Evolutionary conservation across 2,888 invertebrate genomes (phyloP), one percentile per base, ranked within the genome.

Genomic region (Antheraea yamamai): DNA sequence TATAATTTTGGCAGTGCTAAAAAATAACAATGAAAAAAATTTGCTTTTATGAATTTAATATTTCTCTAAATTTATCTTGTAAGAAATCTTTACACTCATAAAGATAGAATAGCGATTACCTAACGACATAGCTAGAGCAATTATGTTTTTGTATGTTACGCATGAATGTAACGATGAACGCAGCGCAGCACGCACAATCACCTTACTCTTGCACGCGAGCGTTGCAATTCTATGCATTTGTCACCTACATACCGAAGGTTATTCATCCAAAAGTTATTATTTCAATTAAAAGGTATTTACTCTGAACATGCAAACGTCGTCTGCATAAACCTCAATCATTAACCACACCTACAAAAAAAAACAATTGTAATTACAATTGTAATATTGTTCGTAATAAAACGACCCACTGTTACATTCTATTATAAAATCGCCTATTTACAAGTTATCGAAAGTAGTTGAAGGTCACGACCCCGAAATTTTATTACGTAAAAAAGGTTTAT

Each of bases 231-330:
- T 72, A 75, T 47, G 26, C 64, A 72, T 8, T 26, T 88, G 88
- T 90, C 89, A 87, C 90, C 89, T 87, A 89, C 85, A 86, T 86
- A 84, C 47, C 77, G 88, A 91, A 92, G 91, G 92, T 85, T 70
- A 39, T 35, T 8, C 30, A 70, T 35, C 20, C 70, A 70, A 74
- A 75, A 71, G 75, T 74, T 66, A 74, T 73, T 64, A 72, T 74
- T 68, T 68, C 73, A n/a, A 70, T 70, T 70, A n/a, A 66, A 30
- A 66, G 6, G 30, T 66, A n/a, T 39, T 39, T 70, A 70, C 20
- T 39, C 14, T 80, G 74, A 73, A 79, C 76, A 82, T 79, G 79
- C 79, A 80, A 81, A 79, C 80, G 77, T 79, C 80, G 82, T 82
- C 81, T 78, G 76, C 70, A 66, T 66, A 66, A 66, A 26, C 30